Evolutionary conservation across 2,888 invertebrate genomes (phyloP).

Genomic region (Coelopa pilipes): DNA sequence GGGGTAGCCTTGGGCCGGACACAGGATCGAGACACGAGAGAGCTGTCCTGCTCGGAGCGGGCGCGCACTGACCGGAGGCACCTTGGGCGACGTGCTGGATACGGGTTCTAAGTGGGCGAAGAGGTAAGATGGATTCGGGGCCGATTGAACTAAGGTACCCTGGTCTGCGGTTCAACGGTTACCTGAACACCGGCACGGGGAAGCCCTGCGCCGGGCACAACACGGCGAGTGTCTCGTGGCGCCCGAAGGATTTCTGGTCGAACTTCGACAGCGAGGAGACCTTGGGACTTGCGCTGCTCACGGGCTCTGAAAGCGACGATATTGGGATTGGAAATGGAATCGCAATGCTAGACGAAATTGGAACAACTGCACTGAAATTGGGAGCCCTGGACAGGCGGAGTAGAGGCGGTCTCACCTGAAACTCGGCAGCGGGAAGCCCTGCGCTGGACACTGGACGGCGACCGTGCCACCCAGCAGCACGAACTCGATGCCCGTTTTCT

Average conservation of each 20-base stretch:
- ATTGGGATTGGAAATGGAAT: not conserved
- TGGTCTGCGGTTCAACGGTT: constrained; percentile 47
- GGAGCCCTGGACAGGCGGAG: not conserved
- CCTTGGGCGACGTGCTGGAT: constrained; percentile 70
- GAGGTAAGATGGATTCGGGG: too few relatives aligned
- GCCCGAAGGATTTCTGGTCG: constrained; percentile 58
- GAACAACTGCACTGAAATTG: constrained; percentile 40
- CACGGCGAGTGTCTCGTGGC: constrained; percentile 54
- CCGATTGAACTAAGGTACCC: too few relatives aligned
- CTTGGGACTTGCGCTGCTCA: constrained; percentile 77
- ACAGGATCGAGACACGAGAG: constrained; percentile 73
- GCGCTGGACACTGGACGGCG: constrained; percentile 72
- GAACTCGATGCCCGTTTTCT: constrained; percentile 58
- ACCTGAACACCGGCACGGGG: constrained; percentile 70
- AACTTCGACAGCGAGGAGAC: constrained; percentile 70
- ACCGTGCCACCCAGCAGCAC: constrained; percentile 55
- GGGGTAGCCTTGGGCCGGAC: constrained; percentile 82
- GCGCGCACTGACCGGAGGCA: constrained; percentile 68
- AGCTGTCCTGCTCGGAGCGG: constrained; percentile 64
- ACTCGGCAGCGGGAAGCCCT: constrained; percentile 74
- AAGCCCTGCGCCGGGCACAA: constrained; percentile 70
- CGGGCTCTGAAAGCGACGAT: constrained; percentile 70
- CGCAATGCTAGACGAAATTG: not conserved
- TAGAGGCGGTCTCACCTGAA: constrained; percentile 71
- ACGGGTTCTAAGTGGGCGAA: constrained; percentile 67